Evolutionary conservation across 1,140 invertebrate species (phyloP).

Genomic region (Pachypeltis micranthus): DNA sequence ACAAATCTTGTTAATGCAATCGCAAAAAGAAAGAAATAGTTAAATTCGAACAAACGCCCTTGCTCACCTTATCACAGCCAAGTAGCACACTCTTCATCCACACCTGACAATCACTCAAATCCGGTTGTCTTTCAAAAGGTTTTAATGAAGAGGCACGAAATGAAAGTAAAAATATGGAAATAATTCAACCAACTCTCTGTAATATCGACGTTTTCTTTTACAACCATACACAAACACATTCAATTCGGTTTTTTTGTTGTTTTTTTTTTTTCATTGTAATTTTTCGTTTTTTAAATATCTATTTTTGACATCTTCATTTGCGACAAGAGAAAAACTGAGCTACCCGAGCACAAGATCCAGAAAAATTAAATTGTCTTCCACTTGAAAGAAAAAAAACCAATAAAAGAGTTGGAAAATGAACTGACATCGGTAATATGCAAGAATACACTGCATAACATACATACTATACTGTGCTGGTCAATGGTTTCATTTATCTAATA

Average conservation of each 20-base stretch:
- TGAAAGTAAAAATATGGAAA: background rate
- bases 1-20: too few relatives aligned
- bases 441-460: background rate
- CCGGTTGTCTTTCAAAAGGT: background rate
- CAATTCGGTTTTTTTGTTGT: too few relatives aligned
- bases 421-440: background rate
- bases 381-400: background rate
- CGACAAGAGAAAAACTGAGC: too few relatives aligned
- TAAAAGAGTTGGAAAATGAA: background rate
- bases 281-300: background rate
- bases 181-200: background rate
- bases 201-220: background rate
- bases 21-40: background rate
- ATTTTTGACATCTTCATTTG: too few relatives aligned
- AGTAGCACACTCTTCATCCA: background rate
- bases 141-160: too few relatives aligned
- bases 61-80: background rate
- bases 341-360: background rate
- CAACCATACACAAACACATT: background rate
- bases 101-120: background rate
- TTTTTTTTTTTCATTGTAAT: background rate
- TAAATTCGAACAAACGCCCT: background rate
- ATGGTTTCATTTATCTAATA: too few relatives aligned
- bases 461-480: background rate
- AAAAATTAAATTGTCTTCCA: background rate